Conservation (phyloP, 2,113 vertebrate species). For the Xiphophorus hellerii region DNA sequence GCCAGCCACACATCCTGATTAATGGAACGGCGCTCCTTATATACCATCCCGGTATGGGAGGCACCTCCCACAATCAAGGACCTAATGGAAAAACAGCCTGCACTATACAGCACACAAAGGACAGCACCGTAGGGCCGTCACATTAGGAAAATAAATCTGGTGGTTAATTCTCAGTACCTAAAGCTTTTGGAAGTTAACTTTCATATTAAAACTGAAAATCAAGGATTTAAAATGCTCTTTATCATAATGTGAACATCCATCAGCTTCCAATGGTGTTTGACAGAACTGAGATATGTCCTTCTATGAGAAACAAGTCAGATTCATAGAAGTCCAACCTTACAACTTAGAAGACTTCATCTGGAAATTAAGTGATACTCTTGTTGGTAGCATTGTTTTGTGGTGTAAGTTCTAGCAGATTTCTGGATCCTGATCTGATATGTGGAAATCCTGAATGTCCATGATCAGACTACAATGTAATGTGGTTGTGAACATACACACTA, state of each 20-base stretch:
- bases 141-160: background rate
- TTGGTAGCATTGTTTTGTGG: too few species aligned
- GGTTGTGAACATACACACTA: background rate
- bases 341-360: background rate
- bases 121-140: too few species aligned
- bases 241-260: background rate
- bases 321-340: background rate
- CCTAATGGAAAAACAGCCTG: too few species aligned
- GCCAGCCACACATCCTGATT: too few species aligned
- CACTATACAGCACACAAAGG: too few species aligned
- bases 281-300: background rate
- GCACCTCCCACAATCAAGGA: too few species aligned
- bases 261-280: background rate
- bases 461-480: background rate
- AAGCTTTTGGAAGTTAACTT: background rate
- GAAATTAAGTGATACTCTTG: too few species aligned
- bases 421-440: background rate
- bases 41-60: too few species aligned
- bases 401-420: too few species aligned
- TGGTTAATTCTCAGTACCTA: background rate
- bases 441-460: background rate
- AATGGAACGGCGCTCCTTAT: too few species aligned
- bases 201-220: too few species aligned
- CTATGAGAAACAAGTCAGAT: too few species aligned
- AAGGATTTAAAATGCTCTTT: background rate